Evolutionary conservation across 2,797 vertebrate species (phyloP).

Genomic region (Amphiprion clarkii): DNA sequence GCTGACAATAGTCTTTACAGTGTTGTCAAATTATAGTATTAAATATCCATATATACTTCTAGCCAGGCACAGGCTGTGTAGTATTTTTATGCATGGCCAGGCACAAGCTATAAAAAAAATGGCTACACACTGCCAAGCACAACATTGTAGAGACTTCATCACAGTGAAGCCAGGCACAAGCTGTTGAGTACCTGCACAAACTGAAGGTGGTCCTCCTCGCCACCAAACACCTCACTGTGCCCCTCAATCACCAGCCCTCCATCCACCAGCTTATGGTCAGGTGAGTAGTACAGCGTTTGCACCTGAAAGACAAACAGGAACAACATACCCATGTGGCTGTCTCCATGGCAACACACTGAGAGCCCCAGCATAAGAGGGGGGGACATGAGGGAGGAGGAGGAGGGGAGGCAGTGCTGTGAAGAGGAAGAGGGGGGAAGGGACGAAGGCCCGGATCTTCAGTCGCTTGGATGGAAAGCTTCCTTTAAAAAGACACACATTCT

Average conservation of each 20-base stretch:
- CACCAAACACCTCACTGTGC: conserved; percentile 98
- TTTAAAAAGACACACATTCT: conserved; percentile 63
- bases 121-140: conserved; percentile 52
- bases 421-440: conserved; percentile 54
- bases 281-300: conserved; percentile 99
- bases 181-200: conserved; percentile 97
- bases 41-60: conserved; percentile 43
- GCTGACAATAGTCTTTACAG: conserved; percentile 17
- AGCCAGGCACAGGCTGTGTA: conserved; percentile 39
- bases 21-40: conserved; percentile 8
- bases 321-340: conserved; percentile 98
- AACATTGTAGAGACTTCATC: conserved; percentile 24
- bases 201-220: conserved; percentile 99
- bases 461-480: conserved; percentile 71
- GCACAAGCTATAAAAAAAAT: conserved; percentile 29
- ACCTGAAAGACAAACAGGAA: conserved; percentile 99
- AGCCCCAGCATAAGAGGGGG: conserved; percentile 66
- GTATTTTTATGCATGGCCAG: conserved; percentile 43
- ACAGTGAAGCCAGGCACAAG: conserved; percentile 68
- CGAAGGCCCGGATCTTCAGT: conserved; percentile 60
- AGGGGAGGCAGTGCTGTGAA: conserved; percentile 58
- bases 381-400: conserved; percentile 20
- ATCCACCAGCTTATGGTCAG: conserved; percentile 99
- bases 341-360: conserved; percentile 89
- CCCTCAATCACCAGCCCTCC: conserved; percentile 95